phyloP scores from a whole-genome alignment of 2,888 invertebrate species.

The Temnothorax ravouxi region DNA sequence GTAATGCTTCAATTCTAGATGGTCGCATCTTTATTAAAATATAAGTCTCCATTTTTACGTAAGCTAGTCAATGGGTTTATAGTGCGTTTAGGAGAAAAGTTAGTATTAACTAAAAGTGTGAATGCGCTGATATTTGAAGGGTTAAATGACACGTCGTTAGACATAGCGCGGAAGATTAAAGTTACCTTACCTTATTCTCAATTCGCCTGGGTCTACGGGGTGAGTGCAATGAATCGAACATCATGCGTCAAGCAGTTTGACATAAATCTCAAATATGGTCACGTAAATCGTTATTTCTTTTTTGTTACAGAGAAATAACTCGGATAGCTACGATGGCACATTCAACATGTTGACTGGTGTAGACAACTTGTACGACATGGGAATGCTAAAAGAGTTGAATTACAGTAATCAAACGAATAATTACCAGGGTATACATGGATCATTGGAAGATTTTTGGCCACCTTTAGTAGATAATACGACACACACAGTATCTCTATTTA shows the following conservation, averaged over 20 bases:
- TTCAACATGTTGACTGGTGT: constrained; percentile 93
- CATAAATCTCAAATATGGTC: not conserved
- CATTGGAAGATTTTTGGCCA: constrained; percentile 94
- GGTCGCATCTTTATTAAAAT: constrained; percentile 88
- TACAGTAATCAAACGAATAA: constrained; percentile 87
- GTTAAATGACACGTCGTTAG: constrained; percentile 91
- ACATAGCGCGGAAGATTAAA: constrained; percentile 88
- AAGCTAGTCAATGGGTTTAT: constrained; percentile 88
- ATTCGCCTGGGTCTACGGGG: constrained; percentile 95
- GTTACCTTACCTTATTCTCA: constrained; percentile 90
- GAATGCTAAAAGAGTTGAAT: constrained; percentile 92
- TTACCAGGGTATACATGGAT: constrained; percentile 90
- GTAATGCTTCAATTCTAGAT: constrained; percentile 87
- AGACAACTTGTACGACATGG: constrained; percentile 89
- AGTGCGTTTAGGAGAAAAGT: constrained; percentile 86
- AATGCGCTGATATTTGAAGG: constrained; percentile 93
- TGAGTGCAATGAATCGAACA: constrained; percentile 85
- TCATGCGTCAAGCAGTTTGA: not conserved
- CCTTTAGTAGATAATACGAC: constrained; percentile 88
- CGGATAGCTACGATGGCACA: constrained; percentile 91
- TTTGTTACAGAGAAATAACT: constrained; percentile 90
- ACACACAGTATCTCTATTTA: constrained; percentile 89
- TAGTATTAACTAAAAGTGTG: constrained; percentile 89
- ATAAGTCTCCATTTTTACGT: constrained; percentile 85
- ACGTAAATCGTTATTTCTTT: constrained; percentile 7